Evolutionary conservation across 2,888 invertebrate genomes (phyloP).

Genomic region (Drosophila melanosoma): DNA sequence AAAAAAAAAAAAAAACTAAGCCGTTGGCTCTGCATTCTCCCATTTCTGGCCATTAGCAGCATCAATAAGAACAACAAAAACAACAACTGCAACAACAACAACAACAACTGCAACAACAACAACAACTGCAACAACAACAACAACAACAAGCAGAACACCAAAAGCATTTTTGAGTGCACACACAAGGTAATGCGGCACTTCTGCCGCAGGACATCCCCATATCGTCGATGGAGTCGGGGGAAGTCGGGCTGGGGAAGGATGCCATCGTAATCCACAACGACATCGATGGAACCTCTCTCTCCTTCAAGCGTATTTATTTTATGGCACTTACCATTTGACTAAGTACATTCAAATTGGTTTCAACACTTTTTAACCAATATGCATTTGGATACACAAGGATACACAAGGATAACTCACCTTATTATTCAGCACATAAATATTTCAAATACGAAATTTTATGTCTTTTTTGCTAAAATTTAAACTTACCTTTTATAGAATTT

Average conservation of each 20-base stretch:
- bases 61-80: conserved; percentile 8
- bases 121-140: neutral
- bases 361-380: neutral
- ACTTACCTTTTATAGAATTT: neutral
- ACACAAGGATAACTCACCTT: neutral
- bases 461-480: neutral
- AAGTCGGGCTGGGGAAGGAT: neutral
- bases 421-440: neutral
- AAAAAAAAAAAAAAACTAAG: conserved; percentile 7
- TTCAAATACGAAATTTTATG: neutral
- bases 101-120: neutral
- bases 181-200: conserved; percentile 2
- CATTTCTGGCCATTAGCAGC: conserved; percentile 10
- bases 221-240: neutral
- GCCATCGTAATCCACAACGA: neutral
- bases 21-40: conserved; percentile 5
- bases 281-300: neutral
- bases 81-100: neutral
- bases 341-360: neutral
- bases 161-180: conserved; percentile 6
- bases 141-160: neutral
- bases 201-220: neutral
- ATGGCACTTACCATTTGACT: neutral
- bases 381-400: neutral
- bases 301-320: neutral